phyloP scores from a whole-genome alignment of 2,797 vertebrate genomes.

The Mionectes olivaceus region DNA sequence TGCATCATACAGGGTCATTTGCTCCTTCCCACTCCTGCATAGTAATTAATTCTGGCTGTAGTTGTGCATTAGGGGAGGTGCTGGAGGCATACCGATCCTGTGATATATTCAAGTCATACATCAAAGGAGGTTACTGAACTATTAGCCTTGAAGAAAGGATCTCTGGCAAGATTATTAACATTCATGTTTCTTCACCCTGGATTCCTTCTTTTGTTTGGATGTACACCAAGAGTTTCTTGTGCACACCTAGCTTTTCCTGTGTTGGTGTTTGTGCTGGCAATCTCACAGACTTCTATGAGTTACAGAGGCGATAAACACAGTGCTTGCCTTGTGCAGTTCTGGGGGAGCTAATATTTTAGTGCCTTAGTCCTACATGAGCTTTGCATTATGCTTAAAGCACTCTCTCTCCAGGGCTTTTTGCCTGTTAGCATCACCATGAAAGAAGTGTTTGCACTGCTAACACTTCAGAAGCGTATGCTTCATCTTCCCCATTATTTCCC shows the following conservation, averaged over 20 bases:
- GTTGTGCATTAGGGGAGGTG: conserved; percentile 63
- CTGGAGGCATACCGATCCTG: conserved; percentile 69
- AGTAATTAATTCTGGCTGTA: conserved; percentile 75
- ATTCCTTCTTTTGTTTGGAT: conserved; percentile 62
- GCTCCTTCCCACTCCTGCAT: conserved; percentile 40
- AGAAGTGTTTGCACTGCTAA: not conserved
- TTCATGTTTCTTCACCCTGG: conserved; percentile 24
- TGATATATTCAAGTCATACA: conserved; percentile 76
- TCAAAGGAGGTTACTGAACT: conserved; percentile 77
- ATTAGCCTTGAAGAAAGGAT: conserved; percentile 74
- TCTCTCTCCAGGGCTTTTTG: not conserved
- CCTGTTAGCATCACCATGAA: not conserved
- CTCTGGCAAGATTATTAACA: conserved; percentile 70
- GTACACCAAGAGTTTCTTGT: conserved; percentile 34
- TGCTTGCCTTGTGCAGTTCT: not conserved
- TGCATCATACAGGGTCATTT: conserved; percentile 68
- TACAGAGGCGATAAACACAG: not conserved
- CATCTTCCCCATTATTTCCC: not conserved
- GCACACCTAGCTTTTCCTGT: conserved; percentile 39
- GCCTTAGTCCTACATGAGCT: not conserved
- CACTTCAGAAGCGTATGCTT: not conserved
- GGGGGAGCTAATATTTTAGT: not conserved
- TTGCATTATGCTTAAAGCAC: not conserved
- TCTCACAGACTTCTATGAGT: not conserved
- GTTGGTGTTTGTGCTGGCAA: conserved; percentile 51